phyloP scores from a whole-genome alignment of 2,113 vertebrate genomes.

The Gymnocephalus cernua region DNA sequence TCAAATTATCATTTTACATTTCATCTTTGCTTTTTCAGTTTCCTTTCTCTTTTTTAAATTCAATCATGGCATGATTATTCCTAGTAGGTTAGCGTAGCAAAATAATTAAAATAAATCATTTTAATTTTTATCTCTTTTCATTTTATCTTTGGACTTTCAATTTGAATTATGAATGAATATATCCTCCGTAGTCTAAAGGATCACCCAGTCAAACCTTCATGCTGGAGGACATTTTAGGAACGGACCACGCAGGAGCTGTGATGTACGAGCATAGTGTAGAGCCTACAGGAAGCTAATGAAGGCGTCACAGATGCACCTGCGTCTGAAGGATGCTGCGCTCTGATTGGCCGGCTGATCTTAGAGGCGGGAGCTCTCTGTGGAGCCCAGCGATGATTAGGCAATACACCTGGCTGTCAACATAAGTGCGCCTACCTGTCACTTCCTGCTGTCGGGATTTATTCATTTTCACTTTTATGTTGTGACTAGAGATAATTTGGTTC shows the following conservation, averaged over 20 bases:
- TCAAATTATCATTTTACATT: no score
- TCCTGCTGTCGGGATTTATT: slow-evolving; percentile 72
- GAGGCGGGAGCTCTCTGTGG: slow-evolving; percentile 47
- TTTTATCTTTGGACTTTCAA: no score
- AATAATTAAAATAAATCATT: no score
- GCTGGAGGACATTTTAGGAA: not conserved
- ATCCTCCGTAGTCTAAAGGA: no score
- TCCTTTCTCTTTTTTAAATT: no score
- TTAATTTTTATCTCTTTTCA: no score
- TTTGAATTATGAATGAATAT: no score
- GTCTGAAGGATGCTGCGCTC: slow-evolving; percentile 44
- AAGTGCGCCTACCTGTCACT: slow-evolving; percentile 74
- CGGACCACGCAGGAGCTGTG: not conserved
- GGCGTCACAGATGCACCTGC: slow-evolving; percentile 67
- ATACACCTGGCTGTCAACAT: slow-evolving; percentile 60
- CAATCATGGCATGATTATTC: no score
- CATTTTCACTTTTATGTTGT: slow-evolving; percentile 44
- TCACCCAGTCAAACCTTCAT: not conserved
- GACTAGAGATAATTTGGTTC: slow-evolving; percentile 15
- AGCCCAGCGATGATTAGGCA: slow-evolving; percentile 61
- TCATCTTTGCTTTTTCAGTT: no score
- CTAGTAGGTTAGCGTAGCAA: no score
- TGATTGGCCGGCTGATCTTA: slow-evolving; percentile 21
- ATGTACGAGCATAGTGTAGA: no score
- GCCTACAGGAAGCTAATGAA: not conserved